These are phyloP conservation scores for Melanophora roralis DNA, from an alignment of 2,888 invertebrate genomes.

Conservation along the genomic window DNA sequence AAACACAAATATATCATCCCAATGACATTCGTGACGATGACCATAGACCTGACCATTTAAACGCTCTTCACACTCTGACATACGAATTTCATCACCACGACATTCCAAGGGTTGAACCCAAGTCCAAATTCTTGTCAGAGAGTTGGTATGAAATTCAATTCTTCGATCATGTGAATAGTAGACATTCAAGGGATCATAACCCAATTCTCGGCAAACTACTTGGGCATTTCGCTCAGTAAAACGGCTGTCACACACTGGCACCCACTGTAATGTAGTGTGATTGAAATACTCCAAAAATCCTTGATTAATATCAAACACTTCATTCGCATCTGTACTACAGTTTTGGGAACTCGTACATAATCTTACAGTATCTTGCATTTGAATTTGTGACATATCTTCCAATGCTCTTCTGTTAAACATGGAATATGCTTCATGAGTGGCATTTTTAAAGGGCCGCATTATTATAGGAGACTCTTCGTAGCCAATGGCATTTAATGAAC, in stretches of 20 bases:
- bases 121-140: conserved; percentile 91
- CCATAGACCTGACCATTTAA: conserved; percentile 93
- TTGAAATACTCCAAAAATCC: conserved; percentile 98
- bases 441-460: conserved; percentile 82
- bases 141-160: conserved; percentile 92
- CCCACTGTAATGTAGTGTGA: conserved; percentile 95
- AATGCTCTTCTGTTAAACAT: conserved; percentile 77
- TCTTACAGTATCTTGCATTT: conserved; percentile 82
- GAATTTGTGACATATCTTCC: conserved; percentile 77
- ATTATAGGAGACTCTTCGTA: conserved; percentile 85
- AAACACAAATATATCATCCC: conserved; percentile 95
- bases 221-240: conserved; percentile 98
- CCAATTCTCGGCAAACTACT: conserved; percentile 96
- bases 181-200: conserved; percentile 91
- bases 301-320: conserved; percentile 80
- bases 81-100: conserved; percentile 84
- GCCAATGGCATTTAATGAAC: conserved; percentile 91
- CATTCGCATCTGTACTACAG: conserved; percentile 79
- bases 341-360: conserved; percentile 85
- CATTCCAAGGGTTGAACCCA: conserved; percentile 97
- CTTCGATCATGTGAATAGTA: conserved; percentile 91
- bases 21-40: conserved; percentile 89
- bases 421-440: conserved; percentile 68
- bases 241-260: conserved; percentile 95
- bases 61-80: conserved; percentile 91